phyloP scores from a whole-genome alignment of 2,888 invertebrate species.

The Hydrotaea diabolus region DNA sequence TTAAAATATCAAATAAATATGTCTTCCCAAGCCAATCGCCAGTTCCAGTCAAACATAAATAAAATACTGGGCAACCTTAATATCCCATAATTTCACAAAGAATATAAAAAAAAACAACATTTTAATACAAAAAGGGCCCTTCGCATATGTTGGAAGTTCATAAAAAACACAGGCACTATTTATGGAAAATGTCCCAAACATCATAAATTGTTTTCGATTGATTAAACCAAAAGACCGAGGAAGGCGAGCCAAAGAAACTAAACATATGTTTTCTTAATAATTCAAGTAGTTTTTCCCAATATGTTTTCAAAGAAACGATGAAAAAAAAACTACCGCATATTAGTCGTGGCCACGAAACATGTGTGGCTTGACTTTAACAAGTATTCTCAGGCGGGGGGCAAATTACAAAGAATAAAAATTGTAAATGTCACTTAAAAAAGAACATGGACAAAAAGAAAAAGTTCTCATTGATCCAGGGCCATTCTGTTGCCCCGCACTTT shows the following conservation, averaged over 20 bases:
- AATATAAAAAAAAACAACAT: not conserved
- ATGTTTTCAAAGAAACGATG: not conserved
- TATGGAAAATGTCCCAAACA: not conserved
- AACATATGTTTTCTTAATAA: not conserved
- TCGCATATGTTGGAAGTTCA: not conserved
- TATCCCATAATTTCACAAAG: not conserved
- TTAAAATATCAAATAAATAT: no score
- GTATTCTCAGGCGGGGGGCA: not conserved
- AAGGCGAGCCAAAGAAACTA: not conserved
- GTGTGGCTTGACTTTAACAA: not conserved
- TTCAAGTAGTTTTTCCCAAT: not conserved
- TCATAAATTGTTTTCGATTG: not conserved
- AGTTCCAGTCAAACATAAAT: no score
- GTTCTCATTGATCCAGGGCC: not conserved
- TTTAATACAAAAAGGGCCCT: not conserved
- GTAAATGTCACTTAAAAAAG: not conserved
- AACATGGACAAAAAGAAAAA: not conserved
- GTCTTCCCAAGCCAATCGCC: no score
- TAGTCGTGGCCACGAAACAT: not conserved
- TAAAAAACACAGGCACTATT: not conserved
- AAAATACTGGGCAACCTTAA: no score
- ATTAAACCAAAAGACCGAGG: not conserved
- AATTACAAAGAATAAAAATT: conserved; percentile 11
- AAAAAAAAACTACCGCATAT: no score
- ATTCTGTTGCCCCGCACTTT: not conserved